These are phyloP conservation scores for Elaphurus davidianus DNA, from an alignment of 2,113 vertebrate genomes.

Conservation along the genomic window DNA sequence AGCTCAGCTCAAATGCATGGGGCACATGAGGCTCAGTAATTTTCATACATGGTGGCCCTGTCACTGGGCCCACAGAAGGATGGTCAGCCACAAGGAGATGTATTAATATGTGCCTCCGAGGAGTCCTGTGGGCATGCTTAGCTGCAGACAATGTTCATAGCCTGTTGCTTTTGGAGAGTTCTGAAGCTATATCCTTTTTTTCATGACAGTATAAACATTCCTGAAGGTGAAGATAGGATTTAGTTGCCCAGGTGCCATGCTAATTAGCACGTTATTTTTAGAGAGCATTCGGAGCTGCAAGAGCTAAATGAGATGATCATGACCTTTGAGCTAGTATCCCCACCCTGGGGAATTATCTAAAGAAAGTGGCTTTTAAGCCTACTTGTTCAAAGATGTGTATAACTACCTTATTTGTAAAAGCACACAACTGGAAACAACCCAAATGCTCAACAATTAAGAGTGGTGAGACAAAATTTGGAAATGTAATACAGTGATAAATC, in stretches of 20 bases:
- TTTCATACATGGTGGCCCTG: no score
- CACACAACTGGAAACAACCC: constrained; percentile 34
- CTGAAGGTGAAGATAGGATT: not conserved
- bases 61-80: not conserved
- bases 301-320: constrained; percentile 19
- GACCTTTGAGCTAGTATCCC: constrained; percentile 23
- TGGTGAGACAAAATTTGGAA: constrained; percentile 51
- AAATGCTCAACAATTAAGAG: constrained; percentile 33
- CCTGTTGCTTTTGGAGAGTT: not conserved
- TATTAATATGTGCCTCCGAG: not conserved
- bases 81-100: not conserved
- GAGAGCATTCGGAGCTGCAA: not conserved
- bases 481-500: constrained; percentile 27
- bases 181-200: not conserved
- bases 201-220: constrained; percentile 21
- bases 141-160: not conserved
- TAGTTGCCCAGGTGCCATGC: not conserved
- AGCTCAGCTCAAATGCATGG: not conserved
- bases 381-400: constrained; percentile 44
- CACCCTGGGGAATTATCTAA: constrained; percentile 44
- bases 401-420: constrained; percentile 31
- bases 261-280: constrained; percentile 42
- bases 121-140: not conserved
- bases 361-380: constrained; percentile 53
- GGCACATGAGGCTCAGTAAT: not conserved